Evolutionary conservation across 2,113 vertebrate species (phyloP), one percentile per base, ranked within the genome.

Genomic region (Tragelaphus strepsiceros): DNA sequence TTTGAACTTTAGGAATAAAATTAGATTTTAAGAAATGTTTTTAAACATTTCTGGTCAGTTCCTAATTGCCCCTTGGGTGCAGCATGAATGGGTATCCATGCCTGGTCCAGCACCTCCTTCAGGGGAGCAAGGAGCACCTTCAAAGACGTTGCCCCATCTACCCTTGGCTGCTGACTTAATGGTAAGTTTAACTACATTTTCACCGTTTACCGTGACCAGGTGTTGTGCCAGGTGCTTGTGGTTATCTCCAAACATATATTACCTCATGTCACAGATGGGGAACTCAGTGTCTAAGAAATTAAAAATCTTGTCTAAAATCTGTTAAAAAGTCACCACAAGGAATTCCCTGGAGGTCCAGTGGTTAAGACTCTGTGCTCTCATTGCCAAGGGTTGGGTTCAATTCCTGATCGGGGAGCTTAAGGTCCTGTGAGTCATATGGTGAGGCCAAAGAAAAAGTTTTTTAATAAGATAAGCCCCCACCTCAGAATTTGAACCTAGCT

Each of bases 1-100:
- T 93, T 96, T 98, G 92, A 97, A 98, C 97, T 96, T 98, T 98
- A 98, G 98, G 93, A 98, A 98, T 97, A 98, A 98, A 98, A 7
- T 98, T 98, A 98, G 98, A 98, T 98, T 98, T 96, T 97, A 97
- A 98, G 91, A 91, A 77, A 93, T 71, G 82, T 3, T 83, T 91
- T 96, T 78, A n/a, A n/a, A n/a, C n/a, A n/a, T n/a, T n/a, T n/a
- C 84, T 4, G 0, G 43, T 95, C 90, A 89, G 49, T 98, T 97
- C 89, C 96, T 93, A 86, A 95, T 53, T 97, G 22, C 26, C 11
- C 26, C 11, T 21, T 83, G 61, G 15, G 43, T n/a, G 21, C 13
- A 58, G 61, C 32, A 54, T 10, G 11, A 92, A 85, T 21, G 43
- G 15, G 22, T 30, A 24, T 39, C 30, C 19, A 15, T 1, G 0